Base-by-base conservation (phyloP, 2,888 invertebrate species). In the Drosophila kuntzei region DNA sequence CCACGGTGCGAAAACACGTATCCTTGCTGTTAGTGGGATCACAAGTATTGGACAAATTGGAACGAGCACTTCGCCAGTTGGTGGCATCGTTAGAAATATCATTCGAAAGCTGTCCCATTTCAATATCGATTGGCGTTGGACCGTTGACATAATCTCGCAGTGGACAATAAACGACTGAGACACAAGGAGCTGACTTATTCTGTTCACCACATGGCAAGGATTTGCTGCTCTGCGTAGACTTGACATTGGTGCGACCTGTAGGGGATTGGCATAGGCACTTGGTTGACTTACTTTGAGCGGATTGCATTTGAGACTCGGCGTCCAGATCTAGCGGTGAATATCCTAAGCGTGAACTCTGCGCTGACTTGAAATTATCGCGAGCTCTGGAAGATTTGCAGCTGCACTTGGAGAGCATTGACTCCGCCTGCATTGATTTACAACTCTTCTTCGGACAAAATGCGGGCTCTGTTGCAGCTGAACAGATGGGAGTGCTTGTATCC, bases 131-230 rank as follows among this genome's bases (percentile, higher is more conserved):
- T n/a, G 18, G 2, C 1, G 18, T 20, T 6, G 53, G 39, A 2
- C 29, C 53, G 6, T 20, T n/a, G n/a, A 29, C 53, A 41, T 29
- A 39, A 9, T 41, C 39, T 9, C 39, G 29, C 3, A 41, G 9
- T 9, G 53, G 53, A 27, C 53, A 53, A 20, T 53, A 53, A 1
- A 53, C 39, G 11, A 39, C 51, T 8, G 16, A 18, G 25, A 51
- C 37, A 16, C 8, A 18, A 8, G 12, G 39, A n/a, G 12, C 27
- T 14, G 6, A 29, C n/a, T 5, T 39, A 29, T 18, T 53, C 11
- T 2, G 20, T 14, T 18, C 16, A 3, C 39, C n/a, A 41, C 53
- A 29, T n/a, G 53, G 53, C 39, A 53, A 9, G n/a, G 53, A 53
- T 32, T 20, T 18, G n/a, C 18, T 29, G 9, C 53, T 53, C 11